Evolutionary conservation across 2,888 invertebrate species (phyloP).

Genomic region (Anagyrus pseudococci): DNA sequence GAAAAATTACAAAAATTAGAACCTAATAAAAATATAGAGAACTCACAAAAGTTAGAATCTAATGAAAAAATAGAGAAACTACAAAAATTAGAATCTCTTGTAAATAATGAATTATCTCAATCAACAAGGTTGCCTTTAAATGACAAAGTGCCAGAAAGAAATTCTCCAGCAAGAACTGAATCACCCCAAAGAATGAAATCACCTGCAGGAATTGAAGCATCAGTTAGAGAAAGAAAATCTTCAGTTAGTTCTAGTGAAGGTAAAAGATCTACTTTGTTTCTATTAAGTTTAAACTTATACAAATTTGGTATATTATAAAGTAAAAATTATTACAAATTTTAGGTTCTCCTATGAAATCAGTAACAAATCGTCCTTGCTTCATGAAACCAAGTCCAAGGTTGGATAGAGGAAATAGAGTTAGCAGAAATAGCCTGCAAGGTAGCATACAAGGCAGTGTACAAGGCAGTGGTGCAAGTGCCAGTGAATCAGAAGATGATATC

Average conservation of each 20-base stretch:
- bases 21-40: too few species aligned
- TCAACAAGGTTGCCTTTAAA: too few species aligned
- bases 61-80: too few species aligned
- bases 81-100: too few species aligned
- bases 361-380: conserved; percentile 68
- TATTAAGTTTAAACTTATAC: not conserved
- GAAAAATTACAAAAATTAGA: too few species aligned
- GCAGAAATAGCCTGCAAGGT: conserved; percentile 70
- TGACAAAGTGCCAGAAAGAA: too few species aligned
- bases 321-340: conserved; percentile 6
- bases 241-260: conserved; percentile 17
- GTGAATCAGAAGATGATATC: conserved; percentile 74
- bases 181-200: too few species aligned
- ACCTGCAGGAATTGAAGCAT: too few species aligned
- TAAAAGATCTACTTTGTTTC: conserved; percentile 1
- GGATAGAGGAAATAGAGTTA: conserved; percentile 61
- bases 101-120: too few species aligned
- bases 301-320: not conserved
- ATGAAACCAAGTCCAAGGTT: conserved; percentile 72
- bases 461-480: conserved; percentile 64
- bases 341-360: conserved; percentile 62
- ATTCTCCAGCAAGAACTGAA: not conserved
- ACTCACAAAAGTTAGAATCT: too few species aligned
- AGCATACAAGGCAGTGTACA: conserved; percentile 68
- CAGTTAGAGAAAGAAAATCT: not conserved